Evolutionary conservation across 2,113 vertebrate species (phyloP).

Genomic region (Odobenus rosmarus): DNA sequence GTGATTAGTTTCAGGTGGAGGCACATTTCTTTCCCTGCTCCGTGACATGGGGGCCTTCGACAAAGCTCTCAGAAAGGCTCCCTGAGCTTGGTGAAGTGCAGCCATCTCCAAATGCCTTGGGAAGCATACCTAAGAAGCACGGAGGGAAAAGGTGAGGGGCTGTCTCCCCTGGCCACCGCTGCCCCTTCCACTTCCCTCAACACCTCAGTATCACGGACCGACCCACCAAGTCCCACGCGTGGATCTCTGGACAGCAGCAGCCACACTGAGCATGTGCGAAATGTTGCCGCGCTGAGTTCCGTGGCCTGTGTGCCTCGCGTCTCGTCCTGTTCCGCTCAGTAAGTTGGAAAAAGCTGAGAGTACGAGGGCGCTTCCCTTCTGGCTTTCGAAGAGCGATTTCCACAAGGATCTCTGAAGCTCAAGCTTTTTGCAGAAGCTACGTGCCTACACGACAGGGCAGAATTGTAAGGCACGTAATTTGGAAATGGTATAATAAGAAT

Average conservation of each 20-base stretch:
- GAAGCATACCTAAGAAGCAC: not conserved
- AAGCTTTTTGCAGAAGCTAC: not conserved
- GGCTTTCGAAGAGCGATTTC: not conserved
- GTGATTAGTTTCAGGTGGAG: constrained; percentile 12
- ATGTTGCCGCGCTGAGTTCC: not conserved
- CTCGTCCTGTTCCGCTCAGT: not conserved
- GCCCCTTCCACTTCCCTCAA: not conserved
- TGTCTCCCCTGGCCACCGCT: too few species aligned
- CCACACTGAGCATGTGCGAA: not conserved
- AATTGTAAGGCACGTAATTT: not conserved
- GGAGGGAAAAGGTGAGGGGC: not conserved
- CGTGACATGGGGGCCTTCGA: not conserved
- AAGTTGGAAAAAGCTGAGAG: not conserved
- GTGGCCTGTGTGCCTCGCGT: not conserved
- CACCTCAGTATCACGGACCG: fast-evolving
- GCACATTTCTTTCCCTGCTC: not conserved
- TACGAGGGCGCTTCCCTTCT: not conserved
- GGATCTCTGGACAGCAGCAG: not conserved
- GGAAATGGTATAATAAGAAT: not conserved
- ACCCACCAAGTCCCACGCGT: not conserved
- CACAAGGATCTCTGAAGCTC: not conserved
- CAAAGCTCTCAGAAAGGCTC: not conserved
- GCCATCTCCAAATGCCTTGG: not conserved
- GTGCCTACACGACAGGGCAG: not conserved
- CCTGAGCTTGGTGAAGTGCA: not conserved